These are phyloP conservation scores for Ciconia stormi DNA, from an alignment of 2,113 vertebrate genomes.

Conservation along the genomic window DNA sequence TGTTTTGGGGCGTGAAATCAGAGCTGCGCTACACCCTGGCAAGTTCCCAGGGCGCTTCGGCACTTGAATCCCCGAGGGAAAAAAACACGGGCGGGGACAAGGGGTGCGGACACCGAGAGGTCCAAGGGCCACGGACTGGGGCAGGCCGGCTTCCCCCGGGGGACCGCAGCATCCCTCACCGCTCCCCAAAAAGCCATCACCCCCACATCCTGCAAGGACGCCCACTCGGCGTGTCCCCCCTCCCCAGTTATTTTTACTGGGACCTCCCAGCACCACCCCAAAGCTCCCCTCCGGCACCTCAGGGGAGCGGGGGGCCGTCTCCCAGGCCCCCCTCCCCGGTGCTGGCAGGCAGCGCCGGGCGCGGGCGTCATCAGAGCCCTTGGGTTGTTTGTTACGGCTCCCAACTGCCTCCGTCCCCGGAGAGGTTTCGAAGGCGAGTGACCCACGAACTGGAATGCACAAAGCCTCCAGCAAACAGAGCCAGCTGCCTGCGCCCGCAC, in stretches of 20 bases:
- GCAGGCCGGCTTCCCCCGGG: neutral
- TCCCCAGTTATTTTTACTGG: neutral
- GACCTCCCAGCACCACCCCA: neutral
- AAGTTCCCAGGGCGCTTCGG: neutral
- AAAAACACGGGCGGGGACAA: neutral
- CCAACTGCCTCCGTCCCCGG: constrained; percentile 45
- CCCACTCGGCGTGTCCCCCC: rapidly evolving
- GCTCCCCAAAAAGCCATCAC: rapidly evolving
- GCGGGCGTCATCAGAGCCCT: constrained; percentile 11
- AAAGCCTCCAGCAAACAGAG: constrained; percentile 66
- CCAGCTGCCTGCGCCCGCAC: constrained; percentile 51
- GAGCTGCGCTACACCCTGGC: neutral
- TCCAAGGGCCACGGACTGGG: neutral
- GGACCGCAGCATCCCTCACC: neutral
- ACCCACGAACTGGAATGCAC: constrained; percentile 63
- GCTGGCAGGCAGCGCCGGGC: neutral
- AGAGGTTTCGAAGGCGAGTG: constrained; percentile 58
- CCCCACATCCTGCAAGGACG: neutral
- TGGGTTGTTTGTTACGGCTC: constrained; percentile 41
- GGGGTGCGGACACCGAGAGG: neutral
- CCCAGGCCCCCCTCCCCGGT: neutral
- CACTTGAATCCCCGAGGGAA: neutral
- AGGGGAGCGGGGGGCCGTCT: neutral
- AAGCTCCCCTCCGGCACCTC: neutral
- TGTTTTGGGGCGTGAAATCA: neutral